These are phyloP conservation scores for Epicauta chinensis DNA, from an alignment of 1,140 invertebrate genomes.

Conservation along the genomic window DNA sequence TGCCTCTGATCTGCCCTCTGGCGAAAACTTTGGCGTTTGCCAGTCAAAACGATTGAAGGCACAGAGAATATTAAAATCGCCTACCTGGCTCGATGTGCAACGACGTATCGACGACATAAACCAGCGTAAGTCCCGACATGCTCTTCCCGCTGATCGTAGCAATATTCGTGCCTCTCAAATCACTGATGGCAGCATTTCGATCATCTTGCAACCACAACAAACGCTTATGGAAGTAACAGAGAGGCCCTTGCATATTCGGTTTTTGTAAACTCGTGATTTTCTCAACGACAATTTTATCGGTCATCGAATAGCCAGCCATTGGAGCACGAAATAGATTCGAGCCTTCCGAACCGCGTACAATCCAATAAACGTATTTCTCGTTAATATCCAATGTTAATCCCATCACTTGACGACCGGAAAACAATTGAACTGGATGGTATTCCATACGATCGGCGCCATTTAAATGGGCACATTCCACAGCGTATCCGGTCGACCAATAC, in stretches of 20 bases:
- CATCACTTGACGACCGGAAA: constrained; percentile 77
- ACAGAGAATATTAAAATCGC: no score
- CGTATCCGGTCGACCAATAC: constrained; percentile 82
- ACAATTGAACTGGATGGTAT: constrained; percentile 67
- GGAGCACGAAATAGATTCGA: constrained; percentile 63
- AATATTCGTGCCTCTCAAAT: constrained; percentile 66
- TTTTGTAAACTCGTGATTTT: constrained; percentile 46
- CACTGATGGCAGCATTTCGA: constrained; percentile 70
- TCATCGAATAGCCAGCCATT: constrained; percentile 48
- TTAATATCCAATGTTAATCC: constrained; percentile 74
- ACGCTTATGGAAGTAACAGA: constrained; percentile 73
- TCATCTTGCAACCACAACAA: constrained; percentile 75
- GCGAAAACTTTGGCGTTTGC: no score
- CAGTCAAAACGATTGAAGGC: no score
- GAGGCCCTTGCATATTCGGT: constrained; percentile 52
- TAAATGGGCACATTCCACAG: constrained; percentile 68
- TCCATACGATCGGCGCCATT: constrained; percentile 67
- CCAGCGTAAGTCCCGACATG: constrained; percentile 58
- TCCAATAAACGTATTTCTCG: constrained; percentile 69
- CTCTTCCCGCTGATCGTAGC: constrained; percentile 61
- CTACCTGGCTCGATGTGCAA: constrained; percentile 53
- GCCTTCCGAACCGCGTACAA: constrained; percentile 67
- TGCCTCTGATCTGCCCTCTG: no score
- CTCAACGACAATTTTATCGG: constrained; percentile 19
- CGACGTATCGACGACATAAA: constrained; percentile 65